phyloP scores from a whole-genome alignment of 2,888 invertebrate genomes.

The Orthonevra nobilis region DNA sequence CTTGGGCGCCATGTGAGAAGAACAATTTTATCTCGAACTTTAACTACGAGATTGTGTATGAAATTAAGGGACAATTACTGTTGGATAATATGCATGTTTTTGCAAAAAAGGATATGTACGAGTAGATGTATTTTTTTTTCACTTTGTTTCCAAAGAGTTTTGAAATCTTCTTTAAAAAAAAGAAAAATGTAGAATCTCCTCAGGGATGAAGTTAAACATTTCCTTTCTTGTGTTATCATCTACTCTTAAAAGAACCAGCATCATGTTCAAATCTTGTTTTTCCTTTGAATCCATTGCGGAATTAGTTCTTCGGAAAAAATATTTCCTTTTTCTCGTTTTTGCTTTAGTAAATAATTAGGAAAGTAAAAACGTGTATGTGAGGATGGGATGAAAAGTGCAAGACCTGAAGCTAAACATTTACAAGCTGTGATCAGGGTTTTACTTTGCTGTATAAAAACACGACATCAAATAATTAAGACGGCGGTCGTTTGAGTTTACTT shows the following conservation, averaged over 20 bases:
- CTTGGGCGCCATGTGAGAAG: constrained; percentile 25
- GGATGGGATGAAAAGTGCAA: constrained; percentile 5
- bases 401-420: constrained; percentile 15
- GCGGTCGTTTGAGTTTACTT: too few species aligned
- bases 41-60: constrained; percentile 29
- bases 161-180: constrained; percentile 41
- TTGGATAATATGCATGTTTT: constrained; percentile 40
- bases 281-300: constrained; percentile 24
- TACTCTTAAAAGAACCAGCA: constrained; percentile 24
- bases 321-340: constrained; percentile 30
- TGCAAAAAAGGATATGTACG: too few species aligned
- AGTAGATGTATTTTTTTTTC: too few species aligned
- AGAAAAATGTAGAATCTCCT: constrained; percentile 17
- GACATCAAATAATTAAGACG: too few species aligned
- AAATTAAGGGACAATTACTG: constrained; percentile 67
- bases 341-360: constrained; percentile 37
- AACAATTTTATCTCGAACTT: constrained; percentile 30
- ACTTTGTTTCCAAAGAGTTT: background rate
- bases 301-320: constrained; percentile 51
- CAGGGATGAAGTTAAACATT: constrained; percentile 59
- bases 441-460: too few species aligned
- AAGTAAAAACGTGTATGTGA: background rate
- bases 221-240: constrained; percentile 33
- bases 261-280: constrained; percentile 42
- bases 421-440: constrained; percentile 2